These are phyloP conservation scores for Oscheius sp. DNA, from an alignment of 2,888 invertebrate species.

Conservation along the genomic window DNA sequence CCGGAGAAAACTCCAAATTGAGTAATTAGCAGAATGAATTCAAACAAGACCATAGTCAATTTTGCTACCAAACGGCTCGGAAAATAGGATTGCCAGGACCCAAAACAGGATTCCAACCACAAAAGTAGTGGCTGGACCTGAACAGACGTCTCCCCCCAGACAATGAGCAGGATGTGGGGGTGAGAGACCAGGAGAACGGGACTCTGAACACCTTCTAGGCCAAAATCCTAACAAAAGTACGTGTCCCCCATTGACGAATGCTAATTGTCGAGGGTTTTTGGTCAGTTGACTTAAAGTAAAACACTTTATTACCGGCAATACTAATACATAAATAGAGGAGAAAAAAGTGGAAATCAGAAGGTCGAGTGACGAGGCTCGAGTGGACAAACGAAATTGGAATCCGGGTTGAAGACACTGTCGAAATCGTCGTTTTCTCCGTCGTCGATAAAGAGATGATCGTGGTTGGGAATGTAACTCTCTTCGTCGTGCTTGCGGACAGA, in stretches of 20 bases:
- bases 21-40: not conserved
- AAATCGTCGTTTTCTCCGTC: no score
- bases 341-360: no score
- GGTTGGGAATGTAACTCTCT: no score
- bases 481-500: no score
- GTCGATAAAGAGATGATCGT: no score
- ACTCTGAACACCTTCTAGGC: not conserved
- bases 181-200: constrained; percentile 19
- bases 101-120: not conserved
- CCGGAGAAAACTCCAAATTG: no score
- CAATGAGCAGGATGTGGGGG: constrained; percentile 37
- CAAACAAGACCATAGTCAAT: not conserved
- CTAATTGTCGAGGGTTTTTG: not conserved
- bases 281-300: not conserved
- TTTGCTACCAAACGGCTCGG: not conserved
- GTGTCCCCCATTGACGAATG: not conserved
- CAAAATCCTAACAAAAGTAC: not conserved
- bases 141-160: not conserved
- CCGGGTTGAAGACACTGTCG: no score
- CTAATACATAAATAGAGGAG: not conserved
- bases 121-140: not conserved
- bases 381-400: no score
- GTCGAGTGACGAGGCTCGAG: no score
- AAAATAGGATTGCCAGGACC: no score
- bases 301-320: not conserved